Evolutionary conservation across 2,113 vertebrate species (phyloP), one percentile per base, ranked within the genome.

Genomic region (Odontesthes bonariensis): DNA sequence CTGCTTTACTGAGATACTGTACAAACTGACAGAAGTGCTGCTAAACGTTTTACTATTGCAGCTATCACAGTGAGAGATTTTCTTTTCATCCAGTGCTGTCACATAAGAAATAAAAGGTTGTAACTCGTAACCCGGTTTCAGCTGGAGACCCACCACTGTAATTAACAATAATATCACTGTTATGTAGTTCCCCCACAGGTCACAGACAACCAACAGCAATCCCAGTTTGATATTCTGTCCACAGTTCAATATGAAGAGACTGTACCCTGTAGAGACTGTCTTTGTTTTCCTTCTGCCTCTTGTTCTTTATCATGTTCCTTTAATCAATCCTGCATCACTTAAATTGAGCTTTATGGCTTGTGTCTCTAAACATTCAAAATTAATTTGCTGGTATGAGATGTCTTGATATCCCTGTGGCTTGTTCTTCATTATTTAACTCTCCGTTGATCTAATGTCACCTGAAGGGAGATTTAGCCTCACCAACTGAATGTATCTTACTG

Each of bases 101-200:
- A 62, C 46, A 49, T 19, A 42, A 6, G 0, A 77, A 49, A 88
- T 76, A 53, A 81, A 49, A 47, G 40, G 59, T 59, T 60, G 66
- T 57, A 77, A 77, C 23, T 64, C 59, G 66, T 57, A 77, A 77
- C 23, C 64, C 13, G 32, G 63, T 64, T 70, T 73, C 4, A 38
- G 52, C 72, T 70, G 16, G 35, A 4, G 53, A 77, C 16, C 65
- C 38, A 66, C 68, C 57, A 62, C 63, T n/a, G 49, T 70, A 75
- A 77, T 85, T 77, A 75, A 85, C 61, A 67, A 79, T 66, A 51
- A 44, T 22, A 62, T 74, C 49, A 65, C 51, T 13, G 47, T 71
- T 58, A 79, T 49, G 66, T 60, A 72, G 75, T 73, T 70, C 19
- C 8, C 73, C 62, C 64, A 32, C 75, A 40, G 59, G 68, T 79